These are phyloP conservation scores for Sarcophaga subvicina DNA, from an alignment of 2,888 invertebrate genomes.

Conservation along the genomic window DNA sequence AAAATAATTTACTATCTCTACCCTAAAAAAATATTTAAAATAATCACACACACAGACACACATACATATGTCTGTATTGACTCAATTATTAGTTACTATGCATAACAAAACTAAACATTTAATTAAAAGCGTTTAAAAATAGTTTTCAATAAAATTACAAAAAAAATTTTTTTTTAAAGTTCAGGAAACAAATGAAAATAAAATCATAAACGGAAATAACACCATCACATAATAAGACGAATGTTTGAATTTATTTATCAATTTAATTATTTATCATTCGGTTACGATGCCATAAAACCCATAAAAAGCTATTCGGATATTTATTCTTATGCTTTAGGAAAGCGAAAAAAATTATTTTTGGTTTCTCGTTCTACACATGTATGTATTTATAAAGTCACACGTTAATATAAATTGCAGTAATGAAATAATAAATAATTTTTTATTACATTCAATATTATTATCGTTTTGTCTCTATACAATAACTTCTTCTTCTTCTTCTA, in stretches of 20 bases:
- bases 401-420: slow-evolving; percentile 64
- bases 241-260: slow-evolving; percentile 3
- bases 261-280: background rate
- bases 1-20: slow-evolving; percentile 65
- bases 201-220: slow-evolving; percentile 32
- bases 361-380: background rate
- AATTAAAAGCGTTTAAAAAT: background rate
- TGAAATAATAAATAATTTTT: slow-evolving; percentile 64
- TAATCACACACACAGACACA: background rate
- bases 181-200: too few species aligned
- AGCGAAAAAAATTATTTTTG: slow-evolving; percentile 7
- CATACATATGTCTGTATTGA: background rate
- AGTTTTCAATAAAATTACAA: background rate
- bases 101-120: slow-evolving; percentile 19
- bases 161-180: background rate
- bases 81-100: slow-evolving; percentile 28
- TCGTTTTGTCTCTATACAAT: background rate
- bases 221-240: slow-evolving; percentile 18
- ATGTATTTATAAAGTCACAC: slow-evolving; percentile 53
- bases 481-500: background rate
- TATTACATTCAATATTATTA: slow-evolving; percentile 7
- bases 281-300: slow-evolving; percentile 55
- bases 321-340: slow-evolving; percentile 21
- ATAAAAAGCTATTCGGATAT: slow-evolving; percentile 54
- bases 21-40: slow-evolving; percentile 7